Conservation (phyloP, 2,888 invertebrate genomes). For the Yponomeuta evonymella region DNA sequence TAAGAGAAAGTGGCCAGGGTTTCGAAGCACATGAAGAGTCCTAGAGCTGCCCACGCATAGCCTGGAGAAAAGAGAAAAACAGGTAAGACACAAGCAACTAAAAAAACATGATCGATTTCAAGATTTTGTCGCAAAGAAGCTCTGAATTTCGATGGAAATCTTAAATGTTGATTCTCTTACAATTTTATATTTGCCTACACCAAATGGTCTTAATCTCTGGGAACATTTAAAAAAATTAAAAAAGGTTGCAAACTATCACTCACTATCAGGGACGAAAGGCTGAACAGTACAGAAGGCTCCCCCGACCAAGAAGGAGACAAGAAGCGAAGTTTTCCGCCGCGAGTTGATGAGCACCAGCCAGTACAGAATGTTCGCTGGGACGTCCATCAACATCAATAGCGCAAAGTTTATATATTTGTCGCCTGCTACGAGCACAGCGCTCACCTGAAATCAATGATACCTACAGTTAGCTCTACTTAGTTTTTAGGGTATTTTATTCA, state of each 20-base stretch:
- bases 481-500: too few relatives aligned
- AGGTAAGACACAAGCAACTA: not conserved
- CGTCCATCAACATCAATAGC: conserved; percentile 61
- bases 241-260: conserved; percentile 13
- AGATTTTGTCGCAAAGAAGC: too few relatives aligned
- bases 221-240: not conserved
- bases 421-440: conserved; percentile 61
- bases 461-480: not conserved
- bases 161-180: not conserved
- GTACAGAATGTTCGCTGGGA: conserved; percentile 63
- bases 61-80: conserved; percentile 31
- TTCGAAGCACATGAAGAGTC: conserved; percentile 78
- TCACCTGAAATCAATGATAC: conserved; percentile 27
- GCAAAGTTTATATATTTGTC: conserved; percentile 67
- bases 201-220: too few relatives aligned
- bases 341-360: conserved; percentile 61
- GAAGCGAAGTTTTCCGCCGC: conserved; percentile 51
- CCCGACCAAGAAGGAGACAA: conserved; percentile 54
- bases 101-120: too few relatives aligned
- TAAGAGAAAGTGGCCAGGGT: conserved; percentile 81
- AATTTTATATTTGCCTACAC: too few relatives aligned
- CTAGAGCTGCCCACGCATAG: conserved; percentile 54
- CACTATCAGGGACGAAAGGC: conserved; percentile 61
- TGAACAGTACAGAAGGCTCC: conserved; percentile 60
- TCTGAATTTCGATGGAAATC: not conserved